Evolutionary conservation across 2,888 invertebrate species (phyloP), one percentile per base, ranked within the genome.

Genomic region (Lochmaea capreae): DNA sequence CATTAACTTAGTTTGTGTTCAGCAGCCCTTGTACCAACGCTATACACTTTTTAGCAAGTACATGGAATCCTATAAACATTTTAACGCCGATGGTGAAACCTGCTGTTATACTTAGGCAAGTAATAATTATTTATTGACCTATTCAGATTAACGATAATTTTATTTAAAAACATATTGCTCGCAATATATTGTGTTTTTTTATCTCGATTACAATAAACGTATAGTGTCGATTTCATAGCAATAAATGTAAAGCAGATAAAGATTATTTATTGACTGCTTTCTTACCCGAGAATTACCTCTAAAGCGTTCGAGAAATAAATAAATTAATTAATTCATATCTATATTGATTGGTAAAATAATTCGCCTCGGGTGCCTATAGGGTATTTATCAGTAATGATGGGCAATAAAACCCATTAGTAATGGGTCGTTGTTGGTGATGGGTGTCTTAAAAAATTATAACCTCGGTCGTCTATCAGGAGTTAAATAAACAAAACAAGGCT

Each of bases 401-500:
- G 74, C 72, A 75, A 77, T 80, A 78, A 78, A 76, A 79, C 77
- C 78, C 80, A 80, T 82, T 81, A 80, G 80, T 80, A 80, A 78
- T 76, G 72, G 74, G 76, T 73, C 61, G 72, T 59, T 72, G 76
- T 57, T 71, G 77, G 73, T 78, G 78, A 80, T 81, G 78, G 77
- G 79, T 75, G 79, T 80, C 79, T 79, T 79, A 80, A 81, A 83
- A 33, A 83, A 83, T 81, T 82, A 82, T 82, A 82, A 79, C 80
- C 81, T 76, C 75, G 76, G 70, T 77, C 74, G 74, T 71, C 79
- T 83, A 83, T 83, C 83, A 81, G 80, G 80, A 79, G 77, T 81
- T 82, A 83, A 84, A 84, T 82, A 83, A 84, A 85, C 79, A 78
- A 80, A 81, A 85, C 85, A 85, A 80, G 84, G 79, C 82, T 84